Conservation (phyloP, 1,140 invertebrate species). For the Saccostrea echinata region DNA sequence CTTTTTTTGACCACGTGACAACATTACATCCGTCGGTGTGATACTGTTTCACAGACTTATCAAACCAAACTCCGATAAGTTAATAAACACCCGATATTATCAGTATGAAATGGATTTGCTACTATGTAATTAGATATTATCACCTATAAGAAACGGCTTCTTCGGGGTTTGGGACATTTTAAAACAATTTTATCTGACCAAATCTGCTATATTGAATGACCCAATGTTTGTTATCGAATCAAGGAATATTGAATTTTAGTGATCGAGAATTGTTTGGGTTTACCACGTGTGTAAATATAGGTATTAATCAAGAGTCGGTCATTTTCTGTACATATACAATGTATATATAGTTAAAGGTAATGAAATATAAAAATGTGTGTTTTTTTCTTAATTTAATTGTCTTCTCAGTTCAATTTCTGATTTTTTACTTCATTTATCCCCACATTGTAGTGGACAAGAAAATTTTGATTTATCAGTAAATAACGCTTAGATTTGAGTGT, state of each 20-base stretch:
- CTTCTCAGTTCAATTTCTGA: too few relatives aligned
- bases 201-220: slow-evolving; percentile 32
- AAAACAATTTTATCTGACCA: slow-evolving; percentile 35
- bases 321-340: background rate
- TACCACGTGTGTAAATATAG: background rate
- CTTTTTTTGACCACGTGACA: background rate
- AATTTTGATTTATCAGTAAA: too few relatives aligned
- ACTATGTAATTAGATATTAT: slow-evolving; percentile 45
- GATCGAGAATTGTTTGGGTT: background rate
- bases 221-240: slow-evolving; percentile 22
- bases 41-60: background rate
- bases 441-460: too few relatives aligned
- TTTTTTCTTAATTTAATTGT: too few relatives aligned
- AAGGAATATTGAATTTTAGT: slow-evolving; percentile 24
- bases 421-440: too few relatives aligned
- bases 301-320: background rate
- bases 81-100: slow-evolving; percentile 38
- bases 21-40: background rate
- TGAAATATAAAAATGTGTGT: too few relatives aligned
- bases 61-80: slow-evolving; percentile 37
- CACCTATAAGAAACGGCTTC: slow-evolving; percentile 31
- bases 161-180: slow-evolving; percentile 27
- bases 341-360: too few relatives aligned
- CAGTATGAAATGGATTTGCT: slow-evolving; percentile 18
- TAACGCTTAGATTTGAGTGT: too few relatives aligned